Base-by-base conservation (phyloP, 2,888 invertebrate genomes). In the Polydrusus pterygomalis region DNA sequence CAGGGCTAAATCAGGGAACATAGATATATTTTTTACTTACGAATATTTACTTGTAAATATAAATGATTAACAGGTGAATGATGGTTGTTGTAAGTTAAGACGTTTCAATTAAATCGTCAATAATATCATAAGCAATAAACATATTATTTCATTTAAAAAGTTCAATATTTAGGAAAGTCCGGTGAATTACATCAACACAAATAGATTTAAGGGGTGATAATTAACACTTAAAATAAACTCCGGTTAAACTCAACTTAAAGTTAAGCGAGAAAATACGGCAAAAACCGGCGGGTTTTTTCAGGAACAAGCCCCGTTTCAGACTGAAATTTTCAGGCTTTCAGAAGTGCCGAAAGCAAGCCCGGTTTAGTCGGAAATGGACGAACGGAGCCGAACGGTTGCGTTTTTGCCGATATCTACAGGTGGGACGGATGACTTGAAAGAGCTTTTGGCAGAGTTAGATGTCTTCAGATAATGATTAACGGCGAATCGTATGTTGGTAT, bases 331-430 rank as follows among this genome's bases (percentile, higher is more conserved):
- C 72, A 75, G 70, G 78, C 77, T 70, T 75, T 77, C 73, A 60
- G 51, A 70, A 77, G 58, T 77, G 79, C 76, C 69, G 78, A 77
- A 75, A 75, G 72, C 64, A 70, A 74, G 74, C 77, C 74, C 60
- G 67, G 73, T 51, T 58, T 18, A 30, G 70, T 20, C 81, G 81
- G 74, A 75, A 49, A 38, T 18, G 49, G 18, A 38, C 80, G 81
- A 79, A 38, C 70, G 30, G 49, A n/a, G 62, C 78, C 80, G 80
- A 80, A 68, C 47, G 18, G 70, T 70, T 75, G 78, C 76, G 71
- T 75, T 79, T 80, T 78, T 77, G 63, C 79, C 80, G 77, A 81
- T 81, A 81, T 81, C 81, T 81, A 82, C 82, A 82, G 82, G 82
- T 82, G 82, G 79, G 38, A 70, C 56, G 43, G 69, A 40, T 38